phyloP scores from a whole-genome alignment of 1,140 invertebrate genomes.

The Heliconius hermathena region DNA sequence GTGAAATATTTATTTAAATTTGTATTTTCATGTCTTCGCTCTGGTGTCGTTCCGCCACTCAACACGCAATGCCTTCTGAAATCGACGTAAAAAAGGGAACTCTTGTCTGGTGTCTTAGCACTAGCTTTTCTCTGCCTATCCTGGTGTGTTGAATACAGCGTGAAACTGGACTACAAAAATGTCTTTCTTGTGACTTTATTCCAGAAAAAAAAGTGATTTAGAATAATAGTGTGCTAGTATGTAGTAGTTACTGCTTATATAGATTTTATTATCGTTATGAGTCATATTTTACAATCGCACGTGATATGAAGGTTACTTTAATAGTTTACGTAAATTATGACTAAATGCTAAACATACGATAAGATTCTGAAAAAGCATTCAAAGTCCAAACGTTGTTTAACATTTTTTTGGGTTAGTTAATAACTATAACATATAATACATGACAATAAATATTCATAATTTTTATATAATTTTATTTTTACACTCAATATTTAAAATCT shows the following conservation, averaged over 20 bases:
- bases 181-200: neutral
- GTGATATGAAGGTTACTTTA: neutral
- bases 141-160: no score
- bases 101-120: no score
- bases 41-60: no score
- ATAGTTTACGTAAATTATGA: neutral
- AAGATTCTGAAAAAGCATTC: neutral
- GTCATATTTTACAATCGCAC: neutral
- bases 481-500: neutral
- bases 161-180: neutral
- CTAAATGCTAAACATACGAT: neutral
- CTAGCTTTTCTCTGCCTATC: no score
- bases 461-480: neutral
- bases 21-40: no score
- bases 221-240: neutral
- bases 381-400: neutral
- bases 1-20: no score
- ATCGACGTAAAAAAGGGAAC: no score
- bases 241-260: neutral
- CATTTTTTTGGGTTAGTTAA: neutral
- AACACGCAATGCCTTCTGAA: no score
- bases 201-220: neutral
- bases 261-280: neutral
- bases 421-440: neutral
- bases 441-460: neutral